Evolutionary conservation across 1,140 invertebrate genomes (phyloP).

Genomic region (Microvelia longipes): DNA sequence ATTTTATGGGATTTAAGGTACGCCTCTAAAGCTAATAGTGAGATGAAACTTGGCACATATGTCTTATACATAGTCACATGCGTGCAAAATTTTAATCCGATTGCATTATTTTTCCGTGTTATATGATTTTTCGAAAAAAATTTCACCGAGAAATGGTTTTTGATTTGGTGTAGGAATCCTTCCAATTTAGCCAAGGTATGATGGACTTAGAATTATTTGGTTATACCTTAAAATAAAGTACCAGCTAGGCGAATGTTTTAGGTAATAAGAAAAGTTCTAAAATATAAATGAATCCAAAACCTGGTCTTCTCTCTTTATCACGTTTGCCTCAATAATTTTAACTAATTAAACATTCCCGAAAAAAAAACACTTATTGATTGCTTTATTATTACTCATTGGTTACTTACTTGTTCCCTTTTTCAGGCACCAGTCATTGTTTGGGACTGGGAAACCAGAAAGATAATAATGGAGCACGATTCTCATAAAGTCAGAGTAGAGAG

Average conservation of each 20-base stretch:
- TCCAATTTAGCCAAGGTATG: not conserved
- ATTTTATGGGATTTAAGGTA: conserved; percentile 77
- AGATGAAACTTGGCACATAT: not conserved
- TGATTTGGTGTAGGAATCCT: not conserved
- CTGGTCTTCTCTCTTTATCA: too few species aligned
- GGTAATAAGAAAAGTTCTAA: not conserved
- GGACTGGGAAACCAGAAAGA: conserved; percentile 51
- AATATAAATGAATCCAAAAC: not conserved
- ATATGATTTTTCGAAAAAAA: too few species aligned
- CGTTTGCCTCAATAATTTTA: too few species aligned
- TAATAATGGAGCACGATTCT: conserved; percentile 51
- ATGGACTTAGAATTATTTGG: not conserved
- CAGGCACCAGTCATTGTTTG: conserved; percentile 70
- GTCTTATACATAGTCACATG: too few species aligned
- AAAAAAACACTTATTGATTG: too few species aligned
- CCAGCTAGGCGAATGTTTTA: not conserved
- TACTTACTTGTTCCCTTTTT: too few species aligned
- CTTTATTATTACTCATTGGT: too few species aligned
- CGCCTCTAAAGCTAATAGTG: conserved; percentile 4
- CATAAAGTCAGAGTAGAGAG: conserved; percentile 76
- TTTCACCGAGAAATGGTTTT: not conserved
- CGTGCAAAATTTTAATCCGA: too few species aligned
- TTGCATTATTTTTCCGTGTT: too few species aligned
- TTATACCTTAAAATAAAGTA: not conserved
- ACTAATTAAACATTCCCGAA: too few species aligned